Conservation (phyloP, 2,113 vertebrate genomes). For the Syrrhaptes paradoxus region DNA sequence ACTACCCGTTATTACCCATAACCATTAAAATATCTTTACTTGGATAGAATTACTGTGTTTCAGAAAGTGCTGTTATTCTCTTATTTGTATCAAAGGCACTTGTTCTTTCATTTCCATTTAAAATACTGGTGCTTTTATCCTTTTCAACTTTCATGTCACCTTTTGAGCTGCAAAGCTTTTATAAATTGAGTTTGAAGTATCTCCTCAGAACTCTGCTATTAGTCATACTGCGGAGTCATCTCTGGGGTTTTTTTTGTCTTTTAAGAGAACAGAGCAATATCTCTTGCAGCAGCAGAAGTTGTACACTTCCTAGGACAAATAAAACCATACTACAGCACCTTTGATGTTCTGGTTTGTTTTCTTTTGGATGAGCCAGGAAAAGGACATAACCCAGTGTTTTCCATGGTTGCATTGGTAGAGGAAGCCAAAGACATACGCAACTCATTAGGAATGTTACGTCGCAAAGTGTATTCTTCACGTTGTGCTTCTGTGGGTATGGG, state of each 20-base stretch:
- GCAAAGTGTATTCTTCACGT: fast-evolving
- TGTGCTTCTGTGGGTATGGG: neutral
- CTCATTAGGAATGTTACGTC: neutral
- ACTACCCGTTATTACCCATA: neutral
- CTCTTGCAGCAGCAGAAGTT: neutral
- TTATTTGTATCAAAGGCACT: neutral
- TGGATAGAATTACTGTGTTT: neutral
- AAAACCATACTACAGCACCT: neutral
- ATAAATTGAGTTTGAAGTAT: slow-evolving; percentile 42
- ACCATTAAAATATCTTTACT: neutral
- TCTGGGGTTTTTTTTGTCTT: neutral
- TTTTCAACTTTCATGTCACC: slow-evolving; percentile 50
- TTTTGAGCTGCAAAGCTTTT: slow-evolving; percentile 28
- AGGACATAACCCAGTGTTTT: neutral
- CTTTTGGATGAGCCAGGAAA: neutral
- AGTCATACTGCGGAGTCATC: neutral
- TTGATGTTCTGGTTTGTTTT: neutral
- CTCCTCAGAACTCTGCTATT: slow-evolving; percentile 22
- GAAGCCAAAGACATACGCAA: neutral
- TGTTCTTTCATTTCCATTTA: slow-evolving; percentile 12
- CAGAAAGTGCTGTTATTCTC: slow-evolving; percentile 3
- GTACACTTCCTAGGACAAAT: neutral
- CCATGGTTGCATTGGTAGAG: neutral
- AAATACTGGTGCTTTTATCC: slow-evolving; percentile 23
- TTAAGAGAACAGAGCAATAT: neutral